A percentile compares a stretch with the other conserved stretches of the same genome.
Evolutionary conservation across 2,888 invertebrate genomes (phyloP).

Genomic region (Tupiocoris notatus): DNA sequence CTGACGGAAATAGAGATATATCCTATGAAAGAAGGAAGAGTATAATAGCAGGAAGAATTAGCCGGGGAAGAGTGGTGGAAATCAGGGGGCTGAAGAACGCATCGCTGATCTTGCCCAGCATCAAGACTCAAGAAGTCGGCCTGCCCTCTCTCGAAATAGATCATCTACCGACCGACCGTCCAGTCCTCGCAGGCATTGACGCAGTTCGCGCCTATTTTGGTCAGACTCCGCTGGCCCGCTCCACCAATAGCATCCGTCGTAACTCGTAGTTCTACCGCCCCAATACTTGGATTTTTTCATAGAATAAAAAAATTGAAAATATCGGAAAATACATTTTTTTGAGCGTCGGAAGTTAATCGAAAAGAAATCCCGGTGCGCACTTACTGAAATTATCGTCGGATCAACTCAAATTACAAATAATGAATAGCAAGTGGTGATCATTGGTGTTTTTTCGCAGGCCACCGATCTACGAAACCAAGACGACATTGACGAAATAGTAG

Average conservation of each 20-base stretch:
- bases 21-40: too few relatives aligned
- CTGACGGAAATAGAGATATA: background rate
- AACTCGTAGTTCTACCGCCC: too few relatives aligned
- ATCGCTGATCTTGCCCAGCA: slow-evolving; percentile 26
- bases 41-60: too few relatives aligned
- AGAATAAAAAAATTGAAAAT: too few relatives aligned
- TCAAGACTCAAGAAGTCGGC: background rate
- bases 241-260: slow-evolving; percentile 32
- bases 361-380: too few relatives aligned
- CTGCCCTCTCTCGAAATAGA: slow-evolving; percentile 35
- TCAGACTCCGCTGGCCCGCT: slow-evolving; percentile 45
- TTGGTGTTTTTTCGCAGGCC: slow-evolving; percentile 45
- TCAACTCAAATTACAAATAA: too few relatives aligned
- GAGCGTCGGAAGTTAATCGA: too few relatives aligned
- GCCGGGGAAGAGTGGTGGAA: too few relatives aligned
- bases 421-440: background rate
- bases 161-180: background rate
- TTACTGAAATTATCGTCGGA: too few relatives aligned
- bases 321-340: too few relatives aligned
- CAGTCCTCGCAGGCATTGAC: slow-evolving; percentile 41
- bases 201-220: slow-evolving; percentile 52
- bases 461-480: slow-evolving; percentile 47
- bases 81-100: slow-evolving; percentile 17
- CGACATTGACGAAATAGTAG: slow-evolving; percentile 73
- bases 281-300: too few relatives aligned